Percentiles rank a stretch among this genome's conserved stretches.
phyloP scores from a whole-genome alignment of 1,140 invertebrate genomes.

The Lordiphosa mommai region DNA sequence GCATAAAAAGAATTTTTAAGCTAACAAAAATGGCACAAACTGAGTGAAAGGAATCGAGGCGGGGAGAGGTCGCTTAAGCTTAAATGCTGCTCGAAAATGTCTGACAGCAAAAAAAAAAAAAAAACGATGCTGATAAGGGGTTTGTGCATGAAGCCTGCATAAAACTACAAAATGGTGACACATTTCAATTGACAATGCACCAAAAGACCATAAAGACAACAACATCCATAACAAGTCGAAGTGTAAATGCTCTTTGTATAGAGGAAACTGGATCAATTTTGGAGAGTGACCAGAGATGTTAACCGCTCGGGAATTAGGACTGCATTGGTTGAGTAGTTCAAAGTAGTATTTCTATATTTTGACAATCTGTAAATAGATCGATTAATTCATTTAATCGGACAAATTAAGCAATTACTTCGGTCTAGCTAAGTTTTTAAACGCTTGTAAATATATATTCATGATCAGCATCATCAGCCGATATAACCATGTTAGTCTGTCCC shows the following conservation, averaged over 20 bases:
- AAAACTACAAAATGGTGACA: conserved; percentile 59
- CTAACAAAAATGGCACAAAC: conserved; percentile 37
- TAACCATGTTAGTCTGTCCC: no score
- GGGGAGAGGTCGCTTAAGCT: conserved; percentile 36
- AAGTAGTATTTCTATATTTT: no score
- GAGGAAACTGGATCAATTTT: no score
- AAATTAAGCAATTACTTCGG: no score
- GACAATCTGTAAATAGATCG: no score
- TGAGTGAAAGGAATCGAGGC: neutral
- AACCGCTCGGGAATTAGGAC: no score
- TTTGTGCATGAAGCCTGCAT: conserved; percentile 26
- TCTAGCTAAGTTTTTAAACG: no score
- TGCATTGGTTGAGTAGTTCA: no score
- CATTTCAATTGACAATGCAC: conserved; percentile 54
- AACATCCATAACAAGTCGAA: neutral
- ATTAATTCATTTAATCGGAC: no score
- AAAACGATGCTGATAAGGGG: conserved; percentile 19
- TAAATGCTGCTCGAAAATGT: conserved; percentile 46
- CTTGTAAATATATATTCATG: no score
- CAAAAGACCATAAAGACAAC: neutral
- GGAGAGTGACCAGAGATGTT: no score
- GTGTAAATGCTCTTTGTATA: neutral
- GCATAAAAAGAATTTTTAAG: conserved; percentile 64
- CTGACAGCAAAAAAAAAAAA: conserved; percentile 30
- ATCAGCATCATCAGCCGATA: no score